A percentile compares a stretch with the other conserved stretches of the same genome.
These are phyloP conservation scores for Drosophila rubida DNA, from an alignment of 2,888 invertebrate species.

Conservation along the genomic window DNA sequence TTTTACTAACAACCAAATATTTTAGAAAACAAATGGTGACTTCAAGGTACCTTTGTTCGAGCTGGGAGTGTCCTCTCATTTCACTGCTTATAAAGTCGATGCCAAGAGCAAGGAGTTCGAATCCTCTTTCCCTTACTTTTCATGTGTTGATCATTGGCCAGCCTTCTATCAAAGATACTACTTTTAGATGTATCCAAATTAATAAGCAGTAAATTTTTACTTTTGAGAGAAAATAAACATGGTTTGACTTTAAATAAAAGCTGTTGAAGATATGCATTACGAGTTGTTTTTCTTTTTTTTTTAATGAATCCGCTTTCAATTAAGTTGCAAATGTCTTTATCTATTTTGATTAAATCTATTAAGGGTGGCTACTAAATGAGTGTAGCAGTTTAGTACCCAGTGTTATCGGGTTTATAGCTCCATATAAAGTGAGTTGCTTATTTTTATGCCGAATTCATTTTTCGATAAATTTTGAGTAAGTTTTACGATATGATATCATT, in stretches of 20 bases:
- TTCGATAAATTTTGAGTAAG: background rate
- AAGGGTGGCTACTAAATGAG: no score
- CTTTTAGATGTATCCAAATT: background rate
- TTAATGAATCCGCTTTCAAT: no score
- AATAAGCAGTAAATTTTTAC: background rate
- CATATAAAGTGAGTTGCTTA: no score
- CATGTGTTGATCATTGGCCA: background rate
- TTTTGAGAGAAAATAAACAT: no score
- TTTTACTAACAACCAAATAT: no score
- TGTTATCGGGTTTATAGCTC: no score
- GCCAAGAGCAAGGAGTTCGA: background rate
- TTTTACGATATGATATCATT: background rate
- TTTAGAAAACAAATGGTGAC: background rate
- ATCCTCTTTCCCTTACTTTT: background rate
- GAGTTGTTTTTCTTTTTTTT: no score
- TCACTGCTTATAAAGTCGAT: background rate
- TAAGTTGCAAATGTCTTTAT: no score
- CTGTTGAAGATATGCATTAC: background rate
- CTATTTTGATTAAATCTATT: no score
- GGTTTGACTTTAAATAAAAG: background rate
- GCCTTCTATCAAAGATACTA: background rate
- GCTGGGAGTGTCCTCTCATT: background rate
- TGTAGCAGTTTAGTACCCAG: no score
- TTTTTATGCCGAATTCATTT: no score
- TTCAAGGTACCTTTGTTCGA: background rate